Conservation (phyloP, 2,888 invertebrate species). For the Drosophila nigritarsus region DNA sequence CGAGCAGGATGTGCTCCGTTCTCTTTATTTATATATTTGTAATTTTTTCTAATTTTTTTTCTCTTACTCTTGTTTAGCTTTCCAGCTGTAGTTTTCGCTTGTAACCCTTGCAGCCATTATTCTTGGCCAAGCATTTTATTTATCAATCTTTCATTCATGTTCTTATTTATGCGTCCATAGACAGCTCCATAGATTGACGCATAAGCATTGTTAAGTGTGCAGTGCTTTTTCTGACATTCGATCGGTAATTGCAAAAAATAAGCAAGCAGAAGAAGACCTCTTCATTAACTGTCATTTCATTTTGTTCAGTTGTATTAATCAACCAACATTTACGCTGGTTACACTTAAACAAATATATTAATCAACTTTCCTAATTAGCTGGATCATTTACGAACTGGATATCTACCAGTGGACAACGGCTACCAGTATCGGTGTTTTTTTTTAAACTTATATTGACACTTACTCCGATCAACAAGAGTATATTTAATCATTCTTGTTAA, state of each 20-base stretch:
- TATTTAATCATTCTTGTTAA: neutral
- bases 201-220: constrained; percentile 42
- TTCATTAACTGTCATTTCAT: neutral
- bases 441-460: neutral
- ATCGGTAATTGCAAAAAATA: constrained; percentile 21
- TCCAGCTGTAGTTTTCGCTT: constrained; percentile 31
- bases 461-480: neutral
- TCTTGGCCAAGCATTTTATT: constrained; percentile 47
- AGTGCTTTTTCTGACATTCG: constrained; percentile 1
- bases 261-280: neutral
- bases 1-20: constrained; percentile 36
- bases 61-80: constrained; percentile 20
- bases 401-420: neutral
- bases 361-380: neutral
- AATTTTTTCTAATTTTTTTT: constrained; percentile 21
- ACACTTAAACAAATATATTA: neutral
- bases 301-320: neutral
- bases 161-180: constrained; percentile 42
- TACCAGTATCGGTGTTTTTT: neutral
- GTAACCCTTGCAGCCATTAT: constrained; percentile 54
- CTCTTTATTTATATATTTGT: constrained; percentile 50
- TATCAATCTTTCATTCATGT: constrained; percentile 46
- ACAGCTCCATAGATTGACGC: constrained; percentile 34
- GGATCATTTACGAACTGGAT: neutral
- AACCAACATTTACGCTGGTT: neutral